These are phyloP conservation scores for Parauchenoglanis punctatus DNA, from an alignment of 2,797 vertebrate genomes.

Conservation along the genomic window DNA sequence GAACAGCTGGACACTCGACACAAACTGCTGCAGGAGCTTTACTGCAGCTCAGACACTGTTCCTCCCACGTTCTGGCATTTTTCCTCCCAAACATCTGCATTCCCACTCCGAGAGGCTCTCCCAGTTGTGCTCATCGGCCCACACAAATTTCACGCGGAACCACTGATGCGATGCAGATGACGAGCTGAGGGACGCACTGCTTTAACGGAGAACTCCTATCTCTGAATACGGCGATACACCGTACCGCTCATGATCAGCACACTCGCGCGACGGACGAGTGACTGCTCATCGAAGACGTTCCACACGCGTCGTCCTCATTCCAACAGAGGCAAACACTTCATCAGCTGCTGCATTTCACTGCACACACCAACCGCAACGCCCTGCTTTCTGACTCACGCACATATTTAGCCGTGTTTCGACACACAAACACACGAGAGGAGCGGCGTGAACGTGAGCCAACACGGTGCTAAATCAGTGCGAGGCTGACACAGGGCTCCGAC, in stretches of 20 bases:
- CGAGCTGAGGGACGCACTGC: background rate
- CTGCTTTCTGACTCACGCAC: background rate
- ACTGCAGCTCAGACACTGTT: background rate
- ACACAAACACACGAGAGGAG: background rate
- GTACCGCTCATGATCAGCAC: background rate
- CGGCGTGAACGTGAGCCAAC: background rate
- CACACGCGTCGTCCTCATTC: background rate
- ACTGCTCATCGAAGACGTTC: background rate
- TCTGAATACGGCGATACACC: background rate
- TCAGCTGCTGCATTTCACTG: background rate
- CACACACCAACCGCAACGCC: background rate
- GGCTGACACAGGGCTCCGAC: background rate
- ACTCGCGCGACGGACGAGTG: background rate
- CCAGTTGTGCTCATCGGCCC: background rate
- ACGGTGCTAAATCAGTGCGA: background rate
- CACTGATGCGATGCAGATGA: background rate
- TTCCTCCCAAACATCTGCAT: conserved; percentile 22
- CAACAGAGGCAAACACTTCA: background rate
- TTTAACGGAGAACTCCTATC: background rate
- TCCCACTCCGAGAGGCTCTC: background rate
- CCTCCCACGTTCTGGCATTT: background rate
- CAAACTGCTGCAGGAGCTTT: background rate
- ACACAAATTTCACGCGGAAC: background rate
- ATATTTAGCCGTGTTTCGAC: background rate
- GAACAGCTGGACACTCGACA: background rate